Conservation (phyloP, 2,113 vertebrate genomes). For the Cromileptes altivelis region DNA sequence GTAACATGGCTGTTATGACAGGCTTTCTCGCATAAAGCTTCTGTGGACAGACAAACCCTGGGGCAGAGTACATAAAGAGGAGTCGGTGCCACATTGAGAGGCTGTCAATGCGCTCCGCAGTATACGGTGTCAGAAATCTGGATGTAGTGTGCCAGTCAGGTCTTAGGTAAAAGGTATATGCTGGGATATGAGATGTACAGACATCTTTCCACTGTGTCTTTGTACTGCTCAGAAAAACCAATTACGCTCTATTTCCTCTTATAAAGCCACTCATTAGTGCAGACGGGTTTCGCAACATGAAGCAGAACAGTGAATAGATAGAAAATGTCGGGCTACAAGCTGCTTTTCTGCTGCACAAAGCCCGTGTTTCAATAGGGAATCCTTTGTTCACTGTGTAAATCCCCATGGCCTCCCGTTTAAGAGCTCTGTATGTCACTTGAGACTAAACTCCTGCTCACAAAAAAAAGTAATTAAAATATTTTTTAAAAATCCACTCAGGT, state of each 20-base stretch:
- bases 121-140: conserved; percentile 44
- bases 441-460: conserved; percentile 68
- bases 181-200: conserved; percentile 52
- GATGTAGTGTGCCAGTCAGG: conserved; percentile 19
- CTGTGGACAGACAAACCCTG: conserved; percentile 64
- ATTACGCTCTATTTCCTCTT: conserved; percentile 76
- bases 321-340: conserved; percentile 65
- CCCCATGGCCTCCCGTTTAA: conserved; percentile 69
- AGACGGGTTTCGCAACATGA: conserved; percentile 75
- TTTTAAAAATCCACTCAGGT: conserved; percentile 37
- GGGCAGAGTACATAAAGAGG: conserved; percentile 66
- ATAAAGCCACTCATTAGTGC: conserved; percentile 77
- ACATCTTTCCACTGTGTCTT: conserved; percentile 28
- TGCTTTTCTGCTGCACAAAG: conserved; percentile 68
- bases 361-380: conserved; percentile 70
- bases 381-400: conserved; percentile 75
- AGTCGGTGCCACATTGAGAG: conserved; percentile 41
- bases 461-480: conserved; percentile 72
- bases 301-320: conserved; percentile 76
- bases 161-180: background rate
- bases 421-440: conserved; percentile 71
- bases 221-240: conserved; percentile 50
- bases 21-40: conserved; percentile 56
- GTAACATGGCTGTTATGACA: conserved; percentile 67
- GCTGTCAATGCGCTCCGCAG: conserved; percentile 38